Conservation (phyloP, 2,888 invertebrate species). For the Stomorhina lunata region DNA sequence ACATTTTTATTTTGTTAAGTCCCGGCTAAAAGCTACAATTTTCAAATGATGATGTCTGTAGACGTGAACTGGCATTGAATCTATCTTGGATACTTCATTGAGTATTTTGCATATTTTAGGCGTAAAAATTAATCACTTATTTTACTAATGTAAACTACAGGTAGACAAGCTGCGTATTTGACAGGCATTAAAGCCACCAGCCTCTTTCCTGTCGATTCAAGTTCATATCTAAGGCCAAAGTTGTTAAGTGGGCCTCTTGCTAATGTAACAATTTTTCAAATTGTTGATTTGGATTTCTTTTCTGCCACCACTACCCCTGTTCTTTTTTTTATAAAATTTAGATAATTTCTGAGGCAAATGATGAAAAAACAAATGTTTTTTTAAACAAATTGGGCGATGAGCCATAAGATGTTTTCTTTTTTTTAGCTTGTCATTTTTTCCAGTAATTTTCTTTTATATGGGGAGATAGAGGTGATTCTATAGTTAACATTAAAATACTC, state of each 20-base stretch:
- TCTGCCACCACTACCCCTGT: neutral
- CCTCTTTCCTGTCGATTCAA: neutral
- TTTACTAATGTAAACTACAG: conserved; percentile 72
- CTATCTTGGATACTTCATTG: conserved; percentile 74
- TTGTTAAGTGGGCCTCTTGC: conserved; percentile 77
- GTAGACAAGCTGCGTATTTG: conserved; percentile 14
- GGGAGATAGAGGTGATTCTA: conserved; percentile 3
- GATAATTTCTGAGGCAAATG: conserved; percentile 4
- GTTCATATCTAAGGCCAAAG: conserved; percentile 64
- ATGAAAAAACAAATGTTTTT: conserved; percentile 69
- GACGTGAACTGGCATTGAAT: conserved; percentile 48
- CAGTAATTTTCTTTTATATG: neutral
- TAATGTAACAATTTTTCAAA: conserved; percentile 78
- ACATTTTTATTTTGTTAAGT: conserved; percentile 58
- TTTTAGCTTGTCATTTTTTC: conserved; percentile 37
- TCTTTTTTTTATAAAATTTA: neutral
- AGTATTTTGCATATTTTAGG: conserved; percentile 77
- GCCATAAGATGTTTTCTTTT: conserved; percentile 68
- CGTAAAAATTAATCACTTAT: conserved; percentile 79
- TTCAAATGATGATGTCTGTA: conserved; percentile 71
- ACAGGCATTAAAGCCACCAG: neutral
- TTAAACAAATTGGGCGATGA: conserved; percentile 78
- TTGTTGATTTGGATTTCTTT: conserved; percentile 70
- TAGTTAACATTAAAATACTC: conserved; percentile 11
- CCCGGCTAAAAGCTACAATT: conserved; percentile 57